Conservation (phyloP, 2,888 invertebrate species). For the Junonia oenone region DNA sequence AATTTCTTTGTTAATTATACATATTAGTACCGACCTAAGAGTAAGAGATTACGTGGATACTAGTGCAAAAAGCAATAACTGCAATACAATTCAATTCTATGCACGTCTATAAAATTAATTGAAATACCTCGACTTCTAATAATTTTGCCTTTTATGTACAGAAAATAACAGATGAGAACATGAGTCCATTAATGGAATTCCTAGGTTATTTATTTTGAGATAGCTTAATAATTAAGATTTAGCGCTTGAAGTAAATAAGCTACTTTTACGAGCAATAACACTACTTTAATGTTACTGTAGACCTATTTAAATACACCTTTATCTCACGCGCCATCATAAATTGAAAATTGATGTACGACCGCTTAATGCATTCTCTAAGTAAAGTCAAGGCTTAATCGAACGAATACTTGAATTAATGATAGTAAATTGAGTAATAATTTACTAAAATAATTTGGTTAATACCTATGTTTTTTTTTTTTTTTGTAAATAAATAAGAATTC, state of each 20-base stretch:
- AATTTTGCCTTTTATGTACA: constrained; percentile 8
- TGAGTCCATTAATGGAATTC: constrained; percentile 12
- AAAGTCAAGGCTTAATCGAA: constrained; percentile 26
- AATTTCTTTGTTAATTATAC: too few relatives aligned
- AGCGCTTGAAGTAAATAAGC: constrained; percentile 40
- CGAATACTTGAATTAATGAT: constrained; percentile 20
- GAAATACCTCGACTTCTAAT: not conserved
- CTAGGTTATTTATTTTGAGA: constrained; percentile 46
- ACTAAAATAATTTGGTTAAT: too few relatives aligned
- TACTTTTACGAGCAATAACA: constrained; percentile 49
- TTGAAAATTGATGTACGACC: constrained; percentile 39
- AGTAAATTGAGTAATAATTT: not conserved
- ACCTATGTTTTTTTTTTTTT: too few relatives aligned
- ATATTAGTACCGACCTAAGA: too few relatives aligned
- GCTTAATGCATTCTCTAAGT: constrained; percentile 30
- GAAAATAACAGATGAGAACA: constrained; percentile 16
- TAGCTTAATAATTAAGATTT: constrained; percentile 54
- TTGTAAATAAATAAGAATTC: too few relatives aligned
- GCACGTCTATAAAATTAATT: too few relatives aligned
- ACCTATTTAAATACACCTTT: constrained; percentile 38
- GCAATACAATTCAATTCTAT: too few relatives aligned
- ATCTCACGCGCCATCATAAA: constrained; percentile 37
- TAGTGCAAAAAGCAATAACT: too few relatives aligned
- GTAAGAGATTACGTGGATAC: too few relatives aligned
- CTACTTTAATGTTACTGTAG: constrained; percentile 42